A percentile compares a stretch with the other conserved stretches of the same genome.
Conservation (phyloP, 2,888 invertebrate species). For the Dryomyza anilis region DNA sequence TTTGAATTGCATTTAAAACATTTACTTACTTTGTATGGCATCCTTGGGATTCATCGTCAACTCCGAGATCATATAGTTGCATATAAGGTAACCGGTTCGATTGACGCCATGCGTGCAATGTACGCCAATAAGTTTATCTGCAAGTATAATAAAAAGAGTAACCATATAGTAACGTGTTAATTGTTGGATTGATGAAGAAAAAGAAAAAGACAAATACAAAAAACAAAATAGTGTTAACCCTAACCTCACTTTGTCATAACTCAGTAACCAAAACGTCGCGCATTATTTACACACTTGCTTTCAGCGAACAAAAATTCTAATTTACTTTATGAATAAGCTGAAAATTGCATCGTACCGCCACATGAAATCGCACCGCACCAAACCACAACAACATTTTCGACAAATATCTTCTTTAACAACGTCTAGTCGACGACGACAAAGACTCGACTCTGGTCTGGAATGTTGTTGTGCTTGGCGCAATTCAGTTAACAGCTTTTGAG, state of each 20-base stretch:
- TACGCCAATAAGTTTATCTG: conserved; percentile 75
- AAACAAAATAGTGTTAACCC: not conserved
- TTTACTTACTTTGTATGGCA: conserved; percentile 67
- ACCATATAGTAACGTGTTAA: no score
- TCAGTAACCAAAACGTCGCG: not conserved
- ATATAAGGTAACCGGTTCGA: conserved; percentile 79
- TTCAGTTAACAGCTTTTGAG: conserved; percentile 5
- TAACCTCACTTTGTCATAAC: not conserved
- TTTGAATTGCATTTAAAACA: no score
- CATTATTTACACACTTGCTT: not conserved
- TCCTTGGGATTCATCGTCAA: conserved; percentile 64
- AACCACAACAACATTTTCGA: no score
- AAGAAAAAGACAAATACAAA: no score
- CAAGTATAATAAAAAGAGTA: conserved; percentile 49
- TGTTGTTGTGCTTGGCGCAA: not conserved
- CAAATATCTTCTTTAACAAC: no score
- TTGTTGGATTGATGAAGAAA: no score
- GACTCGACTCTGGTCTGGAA: conserved; percentile 2
- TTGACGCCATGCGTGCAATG: conserved; percentile 85
- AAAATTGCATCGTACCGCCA: not conserved
- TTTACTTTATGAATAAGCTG: not conserved
- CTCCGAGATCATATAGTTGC: conserved; percentile 73
- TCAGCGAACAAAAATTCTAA: not conserved
- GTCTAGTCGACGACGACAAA: no score
- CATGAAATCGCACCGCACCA: no score